These are phyloP conservation scores for Plumapathes pennacea DNA, from an alignment of 92 coral and sea anemone genomes.

Conservation along the genomic window DNA sequence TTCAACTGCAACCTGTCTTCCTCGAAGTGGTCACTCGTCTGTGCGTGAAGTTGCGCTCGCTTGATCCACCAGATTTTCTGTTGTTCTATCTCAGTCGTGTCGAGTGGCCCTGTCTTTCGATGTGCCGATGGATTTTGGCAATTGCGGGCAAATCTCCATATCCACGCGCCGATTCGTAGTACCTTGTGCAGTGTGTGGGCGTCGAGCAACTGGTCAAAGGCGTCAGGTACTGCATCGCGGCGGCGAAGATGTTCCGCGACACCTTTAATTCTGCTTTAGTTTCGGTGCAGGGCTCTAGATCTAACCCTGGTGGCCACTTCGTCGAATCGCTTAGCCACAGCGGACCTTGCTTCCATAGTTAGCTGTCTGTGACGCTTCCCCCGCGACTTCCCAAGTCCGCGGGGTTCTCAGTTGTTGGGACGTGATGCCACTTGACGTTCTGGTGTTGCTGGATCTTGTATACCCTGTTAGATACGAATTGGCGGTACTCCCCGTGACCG, in stretches of 20 bases:
- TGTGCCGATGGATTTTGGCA: not conserved
- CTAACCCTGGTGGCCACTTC: conserved; percentile 6
- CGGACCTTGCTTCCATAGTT: conserved; percentile 10
- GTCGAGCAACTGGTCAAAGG: conserved; percentile 7
- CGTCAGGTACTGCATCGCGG: not conserved
- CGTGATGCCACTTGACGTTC: conserved; percentile 34
- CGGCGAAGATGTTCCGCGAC: not conserved
- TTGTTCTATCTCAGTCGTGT: conserved; percentile 10
- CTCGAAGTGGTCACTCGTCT: not conserved
- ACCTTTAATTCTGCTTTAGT: conserved; percentile 5
- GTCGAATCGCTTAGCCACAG: conserved; percentile 16
- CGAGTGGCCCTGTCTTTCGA: conserved; percentile 10
- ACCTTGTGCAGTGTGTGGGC: not conserved
- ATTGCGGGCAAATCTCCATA: conserved; percentile 5
- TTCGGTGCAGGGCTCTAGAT: conserved; percentile 1
- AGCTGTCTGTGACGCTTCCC: too few relatives aligned
- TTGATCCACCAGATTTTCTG: conserved; percentile 20
- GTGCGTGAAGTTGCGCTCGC: conserved; percentile 10
- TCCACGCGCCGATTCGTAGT: conserved; percentile 27
- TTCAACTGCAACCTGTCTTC: conserved; percentile 1
- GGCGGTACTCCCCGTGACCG: conserved; percentile 19
- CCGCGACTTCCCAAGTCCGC: conserved; percentile 57
- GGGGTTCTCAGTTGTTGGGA: conserved; percentile 25
- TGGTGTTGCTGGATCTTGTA: conserved; percentile 12
- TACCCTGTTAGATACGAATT: conserved; percentile 25